Conservation (phyloP, 2,113 vertebrate species). For the Ailuropoda melanoleuca region DNA sequence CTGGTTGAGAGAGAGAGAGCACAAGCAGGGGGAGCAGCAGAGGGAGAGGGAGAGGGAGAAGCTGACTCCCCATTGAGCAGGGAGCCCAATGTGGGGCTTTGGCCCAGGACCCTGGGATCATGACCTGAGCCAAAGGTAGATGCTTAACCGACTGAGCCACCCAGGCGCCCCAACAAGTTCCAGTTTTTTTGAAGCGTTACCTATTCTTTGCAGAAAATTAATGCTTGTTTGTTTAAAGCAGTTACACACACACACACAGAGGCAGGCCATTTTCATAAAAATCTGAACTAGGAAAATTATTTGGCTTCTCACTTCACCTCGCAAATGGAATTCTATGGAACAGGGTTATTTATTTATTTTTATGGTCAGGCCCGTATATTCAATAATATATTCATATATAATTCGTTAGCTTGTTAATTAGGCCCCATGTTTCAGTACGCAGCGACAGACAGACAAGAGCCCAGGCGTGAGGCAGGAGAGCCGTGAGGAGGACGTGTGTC, state of each 20-base stretch:
- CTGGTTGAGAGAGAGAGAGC: background rate
- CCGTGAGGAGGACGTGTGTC: too few relatives aligned
- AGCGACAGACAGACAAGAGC: background rate
- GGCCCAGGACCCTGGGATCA: background rate
- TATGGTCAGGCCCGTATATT: background rate
- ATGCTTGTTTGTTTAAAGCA: slow-evolving; percentile 45
- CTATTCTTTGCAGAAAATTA: slow-evolving; percentile 45
- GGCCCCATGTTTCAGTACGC: background rate
- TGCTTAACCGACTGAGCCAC: background rate
- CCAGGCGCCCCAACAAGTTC: background rate
- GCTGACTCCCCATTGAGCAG: too few relatives aligned
- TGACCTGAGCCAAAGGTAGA: too few relatives aligned
- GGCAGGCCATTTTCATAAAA: slow-evolving; percentile 45
- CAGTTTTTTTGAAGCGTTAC: slow-evolving; percentile 44
- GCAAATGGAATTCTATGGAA: background rate
- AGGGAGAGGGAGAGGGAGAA: background rate
- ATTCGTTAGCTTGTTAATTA: slow-evolving; percentile 50
- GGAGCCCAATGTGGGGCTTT: too few relatives aligned
- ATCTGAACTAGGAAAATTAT: slow-evolving; percentile 13
- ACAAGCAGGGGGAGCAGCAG: background rate
- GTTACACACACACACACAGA: background rate
- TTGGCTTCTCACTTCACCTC: background rate
- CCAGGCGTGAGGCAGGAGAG: background rate
- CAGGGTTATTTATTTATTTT: slow-evolving; percentile 58
- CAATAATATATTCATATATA: slow-evolving; percentile 32